Evolutionary conservation across 2,888 invertebrate genomes (phyloP).

Genomic region (Rotaria macrura): DNA sequence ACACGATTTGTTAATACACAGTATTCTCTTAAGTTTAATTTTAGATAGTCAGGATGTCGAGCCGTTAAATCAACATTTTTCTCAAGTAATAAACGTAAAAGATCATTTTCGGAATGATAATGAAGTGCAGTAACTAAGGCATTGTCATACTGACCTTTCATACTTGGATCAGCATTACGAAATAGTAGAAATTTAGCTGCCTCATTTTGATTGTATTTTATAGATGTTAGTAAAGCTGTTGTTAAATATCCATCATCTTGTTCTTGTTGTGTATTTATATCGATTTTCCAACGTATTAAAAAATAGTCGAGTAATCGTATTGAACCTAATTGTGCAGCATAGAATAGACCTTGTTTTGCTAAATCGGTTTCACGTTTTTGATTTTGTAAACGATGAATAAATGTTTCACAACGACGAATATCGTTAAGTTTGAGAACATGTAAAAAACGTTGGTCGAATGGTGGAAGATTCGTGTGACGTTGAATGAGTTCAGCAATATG

Average conservation of each 20-base stretch:
- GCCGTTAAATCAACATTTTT: constrained; percentile 31
- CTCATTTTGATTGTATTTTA: constrained; percentile 23
- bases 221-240: constrained; percentile 24
- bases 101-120: constrained; percentile 24
- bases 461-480: background rate
- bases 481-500: background rate
- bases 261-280: constrained; percentile 14
- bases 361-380: background rate
- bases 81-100: constrained; percentile 29
- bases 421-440: background rate
- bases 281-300: constrained; percentile 7
- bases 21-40: constrained; percentile 31
- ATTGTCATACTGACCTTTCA: constrained; percentile 25
- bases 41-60: constrained; percentile 25
- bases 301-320: constrained; percentile 28
- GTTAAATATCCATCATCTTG: constrained; percentile 16
- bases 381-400: background rate
- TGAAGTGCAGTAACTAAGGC: constrained; percentile 31
- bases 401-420: background rate
- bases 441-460: background rate
- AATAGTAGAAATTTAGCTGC: constrained; percentile 32
- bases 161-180: constrained; percentile 19
- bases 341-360: constrained; percentile 9
- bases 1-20: constrained; percentile 31
- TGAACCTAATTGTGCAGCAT: constrained; percentile 30